phyloP scores from a whole-genome alignment of 2,113 vertebrate genomes.

The Rhea americana region DNA sequence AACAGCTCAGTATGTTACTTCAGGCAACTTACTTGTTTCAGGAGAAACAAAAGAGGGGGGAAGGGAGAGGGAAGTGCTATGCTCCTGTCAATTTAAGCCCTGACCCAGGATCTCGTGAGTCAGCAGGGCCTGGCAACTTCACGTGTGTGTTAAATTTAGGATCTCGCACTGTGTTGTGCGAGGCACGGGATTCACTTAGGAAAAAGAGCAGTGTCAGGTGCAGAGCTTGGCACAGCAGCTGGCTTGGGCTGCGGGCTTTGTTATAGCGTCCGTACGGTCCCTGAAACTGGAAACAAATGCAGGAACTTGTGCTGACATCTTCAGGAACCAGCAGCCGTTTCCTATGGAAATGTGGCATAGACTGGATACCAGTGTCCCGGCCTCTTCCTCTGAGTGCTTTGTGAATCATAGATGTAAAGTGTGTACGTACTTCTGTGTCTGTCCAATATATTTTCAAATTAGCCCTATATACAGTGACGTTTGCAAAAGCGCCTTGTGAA shows the following conservation, averaged over 20 bases:
- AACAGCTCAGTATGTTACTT: no score
- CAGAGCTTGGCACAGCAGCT: neutral
- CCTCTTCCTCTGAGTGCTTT: neutral
- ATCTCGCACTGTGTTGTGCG: rapidly evolving
- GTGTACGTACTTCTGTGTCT: neutral
- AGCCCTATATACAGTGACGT: neutral
- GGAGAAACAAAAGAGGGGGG: neutral
- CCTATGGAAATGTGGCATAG: neutral
- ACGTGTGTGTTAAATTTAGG: neutral
- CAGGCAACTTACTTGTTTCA: no score
- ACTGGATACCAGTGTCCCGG: neutral
- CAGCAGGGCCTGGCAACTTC: neutral
- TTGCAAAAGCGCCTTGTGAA: neutral
- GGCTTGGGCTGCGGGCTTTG: neutral
- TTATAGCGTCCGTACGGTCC: neutral
- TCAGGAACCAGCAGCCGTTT: neutral
- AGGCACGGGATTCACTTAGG: neutral
- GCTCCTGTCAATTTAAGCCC: neutral
- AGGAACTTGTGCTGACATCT: neutral
- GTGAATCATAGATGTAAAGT: rapidly evolving
- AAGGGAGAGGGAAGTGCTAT: neutral
- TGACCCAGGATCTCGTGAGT: no score
- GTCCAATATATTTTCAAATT: neutral
- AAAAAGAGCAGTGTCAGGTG: rapidly evolving
- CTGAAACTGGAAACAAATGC: rapidly evolving